These are phyloP conservation scores for Hylia prasina DNA, from an alignment of 2,113 vertebrate genomes.

Conservation along the genomic window DNA sequence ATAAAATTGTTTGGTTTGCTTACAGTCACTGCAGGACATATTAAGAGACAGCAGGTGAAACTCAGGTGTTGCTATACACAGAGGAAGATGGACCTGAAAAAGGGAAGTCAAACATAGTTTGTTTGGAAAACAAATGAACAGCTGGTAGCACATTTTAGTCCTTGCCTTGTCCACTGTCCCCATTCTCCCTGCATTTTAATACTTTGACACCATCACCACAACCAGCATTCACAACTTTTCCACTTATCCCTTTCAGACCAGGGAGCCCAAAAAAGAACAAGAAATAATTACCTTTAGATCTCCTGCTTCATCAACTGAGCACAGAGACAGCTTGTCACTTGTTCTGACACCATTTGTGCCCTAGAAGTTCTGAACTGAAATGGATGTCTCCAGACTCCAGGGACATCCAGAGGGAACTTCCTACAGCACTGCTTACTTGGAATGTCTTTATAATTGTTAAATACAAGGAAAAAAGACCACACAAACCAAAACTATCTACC, in stretches of 20 bases:
- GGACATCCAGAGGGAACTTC: not conserved
- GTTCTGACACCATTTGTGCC: not conserved
- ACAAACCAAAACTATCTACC: not conserved
- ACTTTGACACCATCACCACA: not conserved
- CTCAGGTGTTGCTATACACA: not conserved
- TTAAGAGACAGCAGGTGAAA: not conserved
- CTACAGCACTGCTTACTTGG: not conserved
- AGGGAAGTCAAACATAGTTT: not conserved
- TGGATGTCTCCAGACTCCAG: not conserved
- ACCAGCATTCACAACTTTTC: not conserved
- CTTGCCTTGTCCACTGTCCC: not conserved
- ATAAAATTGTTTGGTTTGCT: not conserved
- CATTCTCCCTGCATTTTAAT: not conserved
- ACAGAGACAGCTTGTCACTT: not conserved
- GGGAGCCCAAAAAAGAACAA: not conserved
- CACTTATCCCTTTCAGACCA: not conserved
- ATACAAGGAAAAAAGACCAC: not conserved
- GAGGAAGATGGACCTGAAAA: not conserved
- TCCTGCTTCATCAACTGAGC: not conserved
- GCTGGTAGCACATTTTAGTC: not conserved
- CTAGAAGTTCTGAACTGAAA: not conserved
- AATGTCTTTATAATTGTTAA: not conserved
- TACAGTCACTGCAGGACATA: not conserved
- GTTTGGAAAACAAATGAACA: not conserved
- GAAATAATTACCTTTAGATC: not conserved